Evolutionary conservation across 2,113 vertebrate genomes (phyloP), one percentile per base, ranked within the genome.

Genomic region (Marmota flaviventris): DNA sequence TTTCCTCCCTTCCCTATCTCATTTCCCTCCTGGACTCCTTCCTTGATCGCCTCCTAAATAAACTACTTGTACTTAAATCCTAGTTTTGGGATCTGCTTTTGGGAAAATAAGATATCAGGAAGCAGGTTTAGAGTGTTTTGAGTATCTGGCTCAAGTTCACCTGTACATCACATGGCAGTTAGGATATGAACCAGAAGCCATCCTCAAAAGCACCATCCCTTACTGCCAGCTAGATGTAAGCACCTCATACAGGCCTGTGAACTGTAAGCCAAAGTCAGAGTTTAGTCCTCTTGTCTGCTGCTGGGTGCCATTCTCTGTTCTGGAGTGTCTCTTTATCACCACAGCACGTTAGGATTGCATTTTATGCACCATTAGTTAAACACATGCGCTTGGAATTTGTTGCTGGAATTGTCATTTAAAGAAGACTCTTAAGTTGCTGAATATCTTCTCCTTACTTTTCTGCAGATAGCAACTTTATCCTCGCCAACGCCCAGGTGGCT

Each of bases 381-480:
- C 20, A 34, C 1, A 0, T 18, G 4, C 12, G 4, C 69, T 51
- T 34, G 53, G 2, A 34, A 82, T 27, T 92, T 61, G 5, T 81
- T 82, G 42, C 10, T 17, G 20, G 83, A 85, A 89, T 14, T 37
- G 11, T 78, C 88, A 8, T 3, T 45, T 92, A 63, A 69, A 72
- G 14, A 65, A 87, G 37, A 91, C 17, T 9, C n/a, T 45, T 86
- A 48, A 32, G 17, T 72, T 82, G 29, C 90, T 45, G 10, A 84
- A 18, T 85, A 82, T 97, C 85, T 77, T 79, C 97, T 98, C 81
- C 93, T 77, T 98, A 14, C 97, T 98, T 37, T 96, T 97, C 96
- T 98, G 69, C 99, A 99, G 99, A 99, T 96, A 99, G 99, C 98
- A 99, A 99, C 98, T 99, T 99, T 98, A 99, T 99, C 98, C 99